Evolutionary conservation across 1,140 invertebrate genomes (phyloP), one percentile per base, ranked within the genome.

Genomic region (Brachionus angularis): DNA sequence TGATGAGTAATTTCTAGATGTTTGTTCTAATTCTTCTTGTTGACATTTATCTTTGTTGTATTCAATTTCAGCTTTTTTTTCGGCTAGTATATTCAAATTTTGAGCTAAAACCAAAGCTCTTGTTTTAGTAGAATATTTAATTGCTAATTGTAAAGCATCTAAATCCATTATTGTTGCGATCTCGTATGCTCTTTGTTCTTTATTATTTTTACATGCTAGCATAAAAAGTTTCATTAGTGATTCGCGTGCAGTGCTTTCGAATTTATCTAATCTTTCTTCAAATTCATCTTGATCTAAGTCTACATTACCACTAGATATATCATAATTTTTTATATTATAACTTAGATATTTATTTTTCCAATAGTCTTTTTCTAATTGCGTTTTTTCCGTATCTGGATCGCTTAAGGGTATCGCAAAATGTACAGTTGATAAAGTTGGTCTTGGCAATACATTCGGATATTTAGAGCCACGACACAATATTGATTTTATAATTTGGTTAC

Each of bases 171-270:
- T 82, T 75, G 91, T 86, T 77, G 91, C 89, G 5, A 95, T 82
- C 79, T 96, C 92, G 3, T 91, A 78, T 0, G 90, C 92, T 42
- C 93, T 84, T 74, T 87, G 87, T 75, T 96, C 91, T 42, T 89
- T 84, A 79, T 91, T 90, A 77, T 86, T 87, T 73, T 87, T 85
- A 76, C 89, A 91, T 0, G 91, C 88, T 34, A 91, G 79, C 89
- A 90, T 91, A 84, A 96, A 94, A 21, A 94, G 79, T 82, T 91
- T 92, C 72, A 96, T 85, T 27, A 92, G 85, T n/a, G 87, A 85
- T 78, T 92, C 88, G 73, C 88, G 29, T 74, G 39, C 31, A 69
- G 49, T 42, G 72, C n/a, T 50, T 10, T 74, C 62, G 23, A 78
- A 84, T 18, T 84, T 79, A 76, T 86, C 87, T 5, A 86, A 84